Evolutionary conservation across 1,140 invertebrate species (phyloP).

Genomic region (Drosophila sp.): DNA sequence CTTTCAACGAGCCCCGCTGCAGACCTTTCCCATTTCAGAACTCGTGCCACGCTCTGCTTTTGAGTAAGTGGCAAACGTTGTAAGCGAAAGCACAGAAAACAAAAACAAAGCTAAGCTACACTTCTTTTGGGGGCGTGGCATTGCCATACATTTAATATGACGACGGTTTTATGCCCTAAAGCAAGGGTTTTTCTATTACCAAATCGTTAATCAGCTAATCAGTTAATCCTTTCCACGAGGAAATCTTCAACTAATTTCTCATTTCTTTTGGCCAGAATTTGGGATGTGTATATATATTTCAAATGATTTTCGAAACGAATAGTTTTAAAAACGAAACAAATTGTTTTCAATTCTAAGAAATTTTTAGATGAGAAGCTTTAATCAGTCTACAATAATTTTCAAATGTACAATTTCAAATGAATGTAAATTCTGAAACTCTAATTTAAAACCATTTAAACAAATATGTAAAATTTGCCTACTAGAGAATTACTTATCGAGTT

Average conservation of each 20-base stretch:
- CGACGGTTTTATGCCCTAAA: constrained; percentile 6
- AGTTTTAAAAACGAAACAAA: too few relatives aligned
- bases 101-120: constrained; percentile 23
- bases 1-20: constrained; percentile 8
- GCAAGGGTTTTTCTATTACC: background rate
- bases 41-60: constrained; percentile 9
- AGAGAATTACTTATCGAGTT: too few relatives aligned
- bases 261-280: background rate
- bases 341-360: too few relatives aligned
- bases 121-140: background rate
- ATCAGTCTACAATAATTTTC: too few relatives aligned
- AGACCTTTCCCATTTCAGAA: constrained; percentile 12
- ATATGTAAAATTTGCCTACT: too few relatives aligned
- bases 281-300: too few relatives aligned
- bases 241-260: background rate
- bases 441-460: too few relatives aligned
- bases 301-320: too few relatives aligned
- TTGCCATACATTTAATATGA: background rate
- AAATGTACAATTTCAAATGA: too few relatives aligned
- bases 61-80: constrained; percentile 71
- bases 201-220: constrained; percentile 1
- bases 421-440: too few relatives aligned
- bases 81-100: constrained; percentile 37
- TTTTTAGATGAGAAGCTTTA: too few relatives aligned
- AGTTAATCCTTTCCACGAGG: background rate